Evolutionary conservation across 2,888 invertebrate genomes (phyloP), one percentile per base, ranked within the genome.

Genomic region (Pyrrhosoma nymphula): DNA sequence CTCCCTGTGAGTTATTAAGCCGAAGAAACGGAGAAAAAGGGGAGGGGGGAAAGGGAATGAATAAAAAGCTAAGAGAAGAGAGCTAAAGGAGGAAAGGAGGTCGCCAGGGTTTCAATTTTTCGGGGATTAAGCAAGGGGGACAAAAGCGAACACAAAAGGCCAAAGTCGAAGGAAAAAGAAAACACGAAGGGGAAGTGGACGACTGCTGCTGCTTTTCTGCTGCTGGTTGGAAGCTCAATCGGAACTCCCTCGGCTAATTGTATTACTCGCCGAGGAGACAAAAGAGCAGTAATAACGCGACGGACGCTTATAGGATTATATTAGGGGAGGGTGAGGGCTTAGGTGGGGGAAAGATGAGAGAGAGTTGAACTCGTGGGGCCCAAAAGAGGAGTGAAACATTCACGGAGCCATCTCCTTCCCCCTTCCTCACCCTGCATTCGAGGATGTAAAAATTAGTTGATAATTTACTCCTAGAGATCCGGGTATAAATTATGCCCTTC

Each of bases 251-350:
- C 12, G 16, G 82, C 35, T 82, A 82, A 82, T 82, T 82, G 82
- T 35, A 82, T 82, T 82, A 82, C 82, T 35, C 82, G 82, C 82
- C 1, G 30, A 18, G 82, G 82, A 82, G 30, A 82, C 82, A 82
- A 82, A 82, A 82, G 82, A 35, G 82, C 82, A 82, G 82, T 82
- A 30, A 82, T 82, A 82, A 82, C 82, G 82, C 30, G 35, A 82
- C 82, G 82, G 82, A 82, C 82, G 82, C 82, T 82, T 82, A 82
- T 82, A 26, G 82, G 82, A 82, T 82, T 82, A 82, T 30, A 23
- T 12, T 1, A n/a, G 26, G 69, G 69, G n/a, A 12, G 69, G 69
- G n/a, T n/a, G n/a, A n/a, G n/a, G n/a, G 12, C 69, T 8, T 2
- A 8, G 47, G 47, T 47, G 47, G 26, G 26, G 26, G 69, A 20